A percentile compares a stretch with the other conserved stretches of the same genome.
Conservation (phyloP, 2,797 vertebrate species). For the Muscicapa striata region DNA sequence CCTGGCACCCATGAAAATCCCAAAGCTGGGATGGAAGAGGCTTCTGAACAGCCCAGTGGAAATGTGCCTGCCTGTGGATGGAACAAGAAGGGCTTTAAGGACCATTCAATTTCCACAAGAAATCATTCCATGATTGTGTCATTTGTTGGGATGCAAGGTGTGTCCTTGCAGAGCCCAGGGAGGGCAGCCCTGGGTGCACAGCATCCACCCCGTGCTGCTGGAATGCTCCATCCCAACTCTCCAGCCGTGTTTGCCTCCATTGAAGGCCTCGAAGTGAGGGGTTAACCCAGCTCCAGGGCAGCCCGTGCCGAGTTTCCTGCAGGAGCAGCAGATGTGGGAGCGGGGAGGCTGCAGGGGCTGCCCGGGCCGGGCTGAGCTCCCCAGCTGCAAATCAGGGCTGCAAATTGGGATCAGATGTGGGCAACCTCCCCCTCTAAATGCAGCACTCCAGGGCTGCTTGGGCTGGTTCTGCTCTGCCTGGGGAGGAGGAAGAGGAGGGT, state of each 20-base stretch:
- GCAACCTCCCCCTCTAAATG: background rate
- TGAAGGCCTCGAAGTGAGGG: background rate
- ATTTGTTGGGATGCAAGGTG: accelerated
- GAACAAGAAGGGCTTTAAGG: background rate
- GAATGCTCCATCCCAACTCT: accelerated
- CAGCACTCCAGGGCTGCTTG: accelerated
- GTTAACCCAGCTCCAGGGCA: background rate
- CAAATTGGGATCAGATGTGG: conserved; percentile 60
- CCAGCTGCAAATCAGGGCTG: background rate
- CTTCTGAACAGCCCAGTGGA: background rate
- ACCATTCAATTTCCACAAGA: background rate
- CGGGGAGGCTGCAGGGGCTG: background rate
- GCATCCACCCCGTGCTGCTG: accelerated
- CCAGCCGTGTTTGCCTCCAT: accelerated
- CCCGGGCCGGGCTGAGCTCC: background rate
- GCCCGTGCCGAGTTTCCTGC: background rate
- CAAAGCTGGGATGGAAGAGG: background rate
- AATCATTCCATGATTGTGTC: background rate
- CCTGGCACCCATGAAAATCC: accelerated
- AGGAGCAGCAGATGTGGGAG: conserved; percentile 4
- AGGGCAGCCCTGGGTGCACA: background rate
- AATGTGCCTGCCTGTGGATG: background rate
- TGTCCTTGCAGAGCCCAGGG: background rate
- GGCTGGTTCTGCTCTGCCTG: background rate
- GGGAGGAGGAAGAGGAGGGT: background rate